Evolutionary conservation across 2,113 vertebrate genomes (phyloP), one percentile per base, ranked within the genome.

Genomic region (Ceuthmochares aereus): DNA sequence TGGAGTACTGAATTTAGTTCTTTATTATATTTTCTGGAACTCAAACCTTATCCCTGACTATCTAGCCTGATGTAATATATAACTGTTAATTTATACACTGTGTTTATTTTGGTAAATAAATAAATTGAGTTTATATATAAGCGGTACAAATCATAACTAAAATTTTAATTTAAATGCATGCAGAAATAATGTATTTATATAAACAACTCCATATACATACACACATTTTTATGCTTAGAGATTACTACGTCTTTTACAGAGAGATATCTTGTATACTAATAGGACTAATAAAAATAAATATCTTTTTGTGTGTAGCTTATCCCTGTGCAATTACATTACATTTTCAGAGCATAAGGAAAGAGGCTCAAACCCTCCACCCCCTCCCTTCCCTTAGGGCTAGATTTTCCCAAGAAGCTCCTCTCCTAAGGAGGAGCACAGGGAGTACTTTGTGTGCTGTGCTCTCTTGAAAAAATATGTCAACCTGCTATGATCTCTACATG

Each of bases 391-490:
- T 42, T 87, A 55, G 62, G 78, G 37, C 9, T 85, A 3, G 58
- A 37, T 90, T 92, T 85, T 79, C 59, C 42, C 66, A 85, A 58
- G 85, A n/a, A 84, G 14, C 14, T 9, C 30, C 42, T 93, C 37
- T 66, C 34, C 72, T 58, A 8, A 58, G 60, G 32, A 89, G 64
- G 42, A 87, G 34, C 69, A 70, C n/a, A 63, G 75, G 60, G 88
- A 92, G 78, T 55, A 90, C 63, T 76, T 64, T 18, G 34, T 64
- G 85, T 87, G 37, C 82, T 90, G 52, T 79, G 56, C 49, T 96
- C 17, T 82, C 86, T 92, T 55, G 79, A 52, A 83, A 83, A 95
- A 95, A 68, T 68, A 76, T 67, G 91, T 92, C 89, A 83, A 3
- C 34, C 34, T 85, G 34, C 79, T 79, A 11, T 72, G 88, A 72